Evolutionary conservation across 2,797 vertebrate genomes (phyloP).

Genomic region (Botia almorhae): DNA sequence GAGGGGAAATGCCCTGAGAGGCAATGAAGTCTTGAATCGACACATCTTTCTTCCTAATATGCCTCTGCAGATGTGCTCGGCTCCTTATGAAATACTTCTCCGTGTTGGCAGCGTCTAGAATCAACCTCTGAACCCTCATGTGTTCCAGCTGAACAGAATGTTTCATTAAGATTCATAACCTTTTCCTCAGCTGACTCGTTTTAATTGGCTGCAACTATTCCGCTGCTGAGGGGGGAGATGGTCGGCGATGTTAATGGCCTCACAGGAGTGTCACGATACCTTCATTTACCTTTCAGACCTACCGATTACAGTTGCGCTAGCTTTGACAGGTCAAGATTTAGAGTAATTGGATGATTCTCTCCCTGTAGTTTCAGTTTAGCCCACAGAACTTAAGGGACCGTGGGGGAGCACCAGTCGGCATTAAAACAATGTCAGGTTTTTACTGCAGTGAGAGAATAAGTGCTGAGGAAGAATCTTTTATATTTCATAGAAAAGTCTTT

Average conservation of each 20-base stretch:
- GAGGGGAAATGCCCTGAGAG: slow-evolving; percentile 38
- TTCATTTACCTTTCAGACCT: not conserved
- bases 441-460: too few relatives aligned
- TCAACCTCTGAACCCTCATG: slow-evolving; percentile 17
- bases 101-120: slow-evolving; percentile 31
- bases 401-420: not conserved
- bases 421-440: not conserved
- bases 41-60: slow-evolving; percentile 38
- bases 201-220: slow-evolving; percentile 30
- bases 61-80: slow-evolving; percentile 22
- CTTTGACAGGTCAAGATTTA: slow-evolving; percentile 11
- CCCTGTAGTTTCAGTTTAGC: not conserved
- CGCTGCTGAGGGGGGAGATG: slow-evolving; percentile 9
- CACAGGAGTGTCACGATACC: slow-evolving; percentile 1
- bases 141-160: slow-evolving; percentile 8
- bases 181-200: slow-evolving; percentile 15
- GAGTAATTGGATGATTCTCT: not conserved
- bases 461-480: too few relatives aligned
- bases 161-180: slow-evolving; percentile 36
- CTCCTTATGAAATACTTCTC: slow-evolving; percentile 27
- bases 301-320: slow-evolving; percentile 10
- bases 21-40: slow-evolving; percentile 18
- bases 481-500: too few relatives aligned
- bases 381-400: not conserved
- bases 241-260: slow-evolving; percentile 6